Evolutionary conservation across 2,113 vertebrate genomes (phyloP), one percentile per base, ranked within the genome.

Genomic region (Scopus umbretta): DNA sequence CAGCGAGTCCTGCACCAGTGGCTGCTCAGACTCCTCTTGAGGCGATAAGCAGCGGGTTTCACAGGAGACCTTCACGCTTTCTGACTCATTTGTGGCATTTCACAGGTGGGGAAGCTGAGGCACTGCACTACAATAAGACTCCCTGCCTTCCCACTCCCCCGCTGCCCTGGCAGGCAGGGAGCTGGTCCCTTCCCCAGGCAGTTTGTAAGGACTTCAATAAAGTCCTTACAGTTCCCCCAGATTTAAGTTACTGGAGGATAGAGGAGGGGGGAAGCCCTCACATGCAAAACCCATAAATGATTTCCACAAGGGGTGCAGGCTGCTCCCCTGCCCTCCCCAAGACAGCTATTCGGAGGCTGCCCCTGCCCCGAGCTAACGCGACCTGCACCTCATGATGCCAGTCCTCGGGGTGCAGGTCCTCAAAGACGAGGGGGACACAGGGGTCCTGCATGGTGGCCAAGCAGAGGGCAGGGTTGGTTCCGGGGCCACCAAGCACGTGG

Each of bases 91-190:
- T 27, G 47, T 49, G 49, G 22, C 13, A 6, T 53, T 92, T 86
- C 25, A 10, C 5, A 53, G 21, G 13, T 11, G 43, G 49, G 49
- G 88, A 92, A 85, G 79, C 92, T 5, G 85, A 90, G 62, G 81
- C 61, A 52, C n/a, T 0, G 7, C 59, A 29, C 0, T 3, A 15
- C 38, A 26, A 1, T 0, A 12, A 34, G 50, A 17, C 27, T 62
- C 25, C 21, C 47, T 34, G 75, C 25, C 16, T 56, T 58, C 71
- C n/a, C 50, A 30, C 18, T 7, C 16, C 2, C 4, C 27, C 4
- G 3, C 63, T 14, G 50, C 55, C 22, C 80, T 21, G 2, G 34
- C 50, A 30, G 19, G 29, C 80, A 32, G 36, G 22, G n/a, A 34
- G 25, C 65, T 43, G 65, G 4, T 11, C 52, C 43, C 49, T 58